Percentiles rank a stretch among this genome's conserved stretches.
phyloP scores from a whole-genome alignment of 2,797 vertebrate genomes.

The Zenarchopterus dispar region DNA sequence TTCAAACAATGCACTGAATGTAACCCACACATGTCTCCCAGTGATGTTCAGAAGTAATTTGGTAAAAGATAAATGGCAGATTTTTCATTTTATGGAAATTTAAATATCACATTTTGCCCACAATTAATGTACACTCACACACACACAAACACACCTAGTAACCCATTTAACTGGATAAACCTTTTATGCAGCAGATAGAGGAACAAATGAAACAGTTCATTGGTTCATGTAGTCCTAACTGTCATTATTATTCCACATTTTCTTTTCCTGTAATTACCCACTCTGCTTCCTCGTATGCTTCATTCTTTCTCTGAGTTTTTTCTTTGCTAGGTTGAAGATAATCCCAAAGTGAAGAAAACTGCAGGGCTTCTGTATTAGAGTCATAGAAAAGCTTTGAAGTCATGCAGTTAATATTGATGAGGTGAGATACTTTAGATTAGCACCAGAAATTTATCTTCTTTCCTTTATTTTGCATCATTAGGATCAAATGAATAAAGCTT shows the following conservation, averaged over 20 bases:
- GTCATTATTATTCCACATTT: conserved; percentile 67
- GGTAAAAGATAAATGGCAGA: conserved; percentile 24
- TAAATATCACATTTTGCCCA: conserved; percentile 16
- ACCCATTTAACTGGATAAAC: conserved; percentile 58
- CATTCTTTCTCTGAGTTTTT: conserved; percentile 48
- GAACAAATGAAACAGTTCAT: conserved; percentile 60
- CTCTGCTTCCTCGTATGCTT: conserved; percentile 38
- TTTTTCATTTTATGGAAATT: conserved; percentile 22
- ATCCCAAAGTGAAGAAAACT: conserved; percentile 60
- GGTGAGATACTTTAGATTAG: conserved; percentile 57
- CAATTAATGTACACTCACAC: background rate
- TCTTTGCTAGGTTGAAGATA: conserved; percentile 43
- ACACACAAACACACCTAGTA: conserved; percentile 26
- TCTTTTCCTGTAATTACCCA: conserved; percentile 58
- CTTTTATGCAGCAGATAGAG: conserved; percentile 57
- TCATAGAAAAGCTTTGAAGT: conserved; percentile 65
- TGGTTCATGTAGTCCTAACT: conserved; percentile 62
- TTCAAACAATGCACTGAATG: background rate
- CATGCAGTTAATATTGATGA: conserved; percentile 67
- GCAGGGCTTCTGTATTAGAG: conserved; percentile 46
- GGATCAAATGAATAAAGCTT: conserved; percentile 57
- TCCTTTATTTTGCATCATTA: conserved; percentile 73
- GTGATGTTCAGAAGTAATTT: background rate
- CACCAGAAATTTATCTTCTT: conserved; percentile 59
- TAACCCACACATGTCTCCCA: background rate